Conservation (phyloP, 1,140 invertebrate species). For the Rhyzopertha dominica region DNA sequence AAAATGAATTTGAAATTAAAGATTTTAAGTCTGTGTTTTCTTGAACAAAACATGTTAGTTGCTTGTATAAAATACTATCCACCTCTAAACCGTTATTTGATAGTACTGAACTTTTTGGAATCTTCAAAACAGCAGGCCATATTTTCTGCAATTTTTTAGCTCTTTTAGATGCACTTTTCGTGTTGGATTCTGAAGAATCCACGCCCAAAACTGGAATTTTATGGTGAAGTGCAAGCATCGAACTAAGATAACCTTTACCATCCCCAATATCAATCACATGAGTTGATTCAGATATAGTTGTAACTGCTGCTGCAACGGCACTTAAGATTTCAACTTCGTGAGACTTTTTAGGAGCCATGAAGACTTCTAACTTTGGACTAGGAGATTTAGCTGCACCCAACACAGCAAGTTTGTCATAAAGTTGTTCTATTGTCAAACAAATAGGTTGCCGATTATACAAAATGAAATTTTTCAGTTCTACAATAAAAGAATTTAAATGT, state of each 20-base stretch:
- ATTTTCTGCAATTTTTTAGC: conserved; percentile 55
- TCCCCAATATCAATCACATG: conserved; percentile 78
- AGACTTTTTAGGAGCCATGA: conserved; percentile 76
- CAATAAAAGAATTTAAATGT: conserved; percentile 37
- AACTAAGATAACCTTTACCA: conserved; percentile 79
- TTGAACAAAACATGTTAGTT: conserved; percentile 46
- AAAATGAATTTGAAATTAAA: conserved; percentile 50
- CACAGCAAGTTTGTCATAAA: conserved; percentile 45
- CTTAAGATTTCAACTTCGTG: conserved; percentile 70
- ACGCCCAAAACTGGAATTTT: conserved; percentile 70
- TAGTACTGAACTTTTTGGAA: conserved; percentile 19
- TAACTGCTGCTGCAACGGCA: conserved; percentile 33
- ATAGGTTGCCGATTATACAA: conserved; percentile 44
- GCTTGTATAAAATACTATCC: conserved; percentile 44
- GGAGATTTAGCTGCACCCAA: conserved; percentile 27
- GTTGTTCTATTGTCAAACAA: conserved; percentile 43
- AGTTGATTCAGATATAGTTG: conserved; percentile 37
- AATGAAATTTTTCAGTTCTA: conserved; percentile 35
- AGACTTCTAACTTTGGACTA: conserved; percentile 48
- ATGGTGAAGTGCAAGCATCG: conserved; percentile 65
- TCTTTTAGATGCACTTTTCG: conserved; percentile 57
- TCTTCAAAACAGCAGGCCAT: conserved; percentile 46
- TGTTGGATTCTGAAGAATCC: conserved; percentile 64
- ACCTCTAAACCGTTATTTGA: conserved; percentile 14
- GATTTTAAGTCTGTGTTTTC: conserved; percentile 49